Evolutionary conservation across 2,797 vertebrate genomes (phyloP), one percentile per base, ranked within the genome.

Genomic region (Phoebastria nigripes): DNA sequence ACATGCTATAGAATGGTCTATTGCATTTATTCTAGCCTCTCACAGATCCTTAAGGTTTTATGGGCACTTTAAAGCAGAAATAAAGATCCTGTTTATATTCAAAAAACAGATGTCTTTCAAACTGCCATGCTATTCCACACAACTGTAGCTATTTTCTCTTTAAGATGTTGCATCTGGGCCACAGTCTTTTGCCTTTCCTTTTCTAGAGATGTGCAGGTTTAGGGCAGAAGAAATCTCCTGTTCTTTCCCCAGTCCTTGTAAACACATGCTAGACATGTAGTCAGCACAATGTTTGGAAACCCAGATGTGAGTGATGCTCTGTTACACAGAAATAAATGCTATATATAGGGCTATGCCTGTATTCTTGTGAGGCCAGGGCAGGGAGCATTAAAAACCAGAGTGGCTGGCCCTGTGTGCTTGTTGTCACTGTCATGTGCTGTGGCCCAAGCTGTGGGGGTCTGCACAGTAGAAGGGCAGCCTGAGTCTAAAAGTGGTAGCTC

Each of bases 71-170:
- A 95, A 93, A 96, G 62, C 47, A 52, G 84, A 66, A 93, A 95
- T 96, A 93, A 96, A 97, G 91, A 65, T 89, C 44, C 55, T 73
- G 93, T 97, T 97, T 93, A 78, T 80, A 89, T 69, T 92, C 85
- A 44, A 66, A 95, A 97, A 95, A 19, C 96, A 96, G 96, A 90
- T 94, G 95, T 95, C 82, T 95, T 65, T 73, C 17, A 65, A 96
- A 88, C 54, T 90, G 87, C 93, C 80, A 84, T 86, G 90, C 82
- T 41, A 71, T 88, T 96, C 61, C 69, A 76, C 65, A 35, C 83
- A 88, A 94, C 76, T 67, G 80, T 77, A 85, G 85, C 71, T 29
- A 47, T 91, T 77, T 93, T 52, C 74, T 89, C 41, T 82, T 92
- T 80, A 90, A 90, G 78, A 61, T 71, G 58, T 19, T 90, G 82